These are phyloP conservation scores for Drosophila meridionalis DNA, from an alignment of 2,888 invertebrate species.

Conservation along the genomic window DNA sequence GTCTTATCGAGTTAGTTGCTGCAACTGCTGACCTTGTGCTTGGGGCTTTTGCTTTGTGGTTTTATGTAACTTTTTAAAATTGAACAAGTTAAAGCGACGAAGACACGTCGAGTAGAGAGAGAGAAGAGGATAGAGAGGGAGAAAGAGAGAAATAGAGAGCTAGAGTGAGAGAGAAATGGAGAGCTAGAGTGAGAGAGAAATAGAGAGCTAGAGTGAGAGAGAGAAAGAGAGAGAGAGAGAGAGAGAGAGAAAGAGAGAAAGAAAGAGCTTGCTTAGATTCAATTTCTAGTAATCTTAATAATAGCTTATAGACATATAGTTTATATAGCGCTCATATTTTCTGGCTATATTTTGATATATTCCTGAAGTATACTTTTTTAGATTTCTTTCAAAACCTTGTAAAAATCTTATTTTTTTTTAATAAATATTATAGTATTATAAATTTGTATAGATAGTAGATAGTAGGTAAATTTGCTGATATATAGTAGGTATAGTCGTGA, in stretches of 20 bases:
- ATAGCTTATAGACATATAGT: too few relatives aligned
- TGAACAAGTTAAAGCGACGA: background rate
- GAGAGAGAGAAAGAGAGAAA: too few relatives aligned
- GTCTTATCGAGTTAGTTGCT: constrained; percentile 23
- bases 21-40: constrained; percentile 30
- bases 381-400: too few relatives aligned
- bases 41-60: background rate
- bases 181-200: background rate
- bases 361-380: too few relatives aligned
- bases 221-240: background rate
- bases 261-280: background rate
- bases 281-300: too few relatives aligned
- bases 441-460: too few relatives aligned
- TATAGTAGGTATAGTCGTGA: too few relatives aligned
- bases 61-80: constrained; percentile 27
- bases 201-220: background rate
- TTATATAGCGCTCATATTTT: too few relatives aligned
- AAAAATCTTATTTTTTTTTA: too few relatives aligned
- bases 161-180: background rate
- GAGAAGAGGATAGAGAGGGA: background rate
- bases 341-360: too few relatives aligned
- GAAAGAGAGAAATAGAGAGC: background rate
- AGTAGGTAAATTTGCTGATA: too few relatives aligned
- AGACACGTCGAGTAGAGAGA: background rate
- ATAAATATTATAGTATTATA: too few relatives aligned